A percentile compares a stretch with the other conserved stretches of the same genome.
phyloP scores from a whole-genome alignment of 2,888 invertebrate genomes.

The Baccha elongata region DNA sequence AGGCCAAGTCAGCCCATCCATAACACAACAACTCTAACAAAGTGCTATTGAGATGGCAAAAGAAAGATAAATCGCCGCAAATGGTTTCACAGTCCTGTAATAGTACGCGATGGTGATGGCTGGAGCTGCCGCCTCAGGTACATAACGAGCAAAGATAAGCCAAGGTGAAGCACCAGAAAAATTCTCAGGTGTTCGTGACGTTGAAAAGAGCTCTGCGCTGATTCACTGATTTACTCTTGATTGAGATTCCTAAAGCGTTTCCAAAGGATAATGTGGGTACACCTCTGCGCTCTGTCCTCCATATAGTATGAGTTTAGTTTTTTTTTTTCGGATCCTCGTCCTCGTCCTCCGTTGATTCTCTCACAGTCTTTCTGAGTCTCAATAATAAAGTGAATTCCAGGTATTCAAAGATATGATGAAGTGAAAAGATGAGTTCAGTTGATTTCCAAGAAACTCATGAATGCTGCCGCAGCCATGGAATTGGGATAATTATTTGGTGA shows the following conservation, averaged over 20 bases:
- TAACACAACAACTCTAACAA: slow-evolving; percentile 62
- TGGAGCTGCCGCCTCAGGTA: slow-evolving; percentile 68
- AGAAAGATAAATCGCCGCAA: slow-evolving; percentile 72
- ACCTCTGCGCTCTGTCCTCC: background rate
- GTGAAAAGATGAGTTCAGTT: slow-evolving; percentile 71
- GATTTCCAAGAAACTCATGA: slow-evolving; percentile 70
- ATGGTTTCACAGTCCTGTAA: slow-evolving; percentile 73
- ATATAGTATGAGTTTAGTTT: slow-evolving; percentile 7
- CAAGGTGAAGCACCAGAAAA: slow-evolving; percentile 50
- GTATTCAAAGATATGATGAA: slow-evolving; percentile 72
- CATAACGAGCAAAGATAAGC: slow-evolving; percentile 69
- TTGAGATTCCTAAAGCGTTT: slow-evolving; percentile 71
- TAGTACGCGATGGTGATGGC: slow-evolving; percentile 71
- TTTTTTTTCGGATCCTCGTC: slow-evolving; percentile 21
- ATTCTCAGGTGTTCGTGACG: slow-evolving; percentile 74
- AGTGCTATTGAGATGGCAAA: slow-evolving; percentile 73
- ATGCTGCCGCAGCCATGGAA: slow-evolving; percentile 42
- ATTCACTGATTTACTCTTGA: slow-evolving; percentile 74
- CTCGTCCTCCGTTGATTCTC: background rate
- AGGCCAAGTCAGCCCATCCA: slow-evolving; percentile 56
- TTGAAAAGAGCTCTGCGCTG: slow-evolving; percentile 69
- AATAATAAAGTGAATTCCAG: slow-evolving; percentile 47
- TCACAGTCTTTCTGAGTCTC: background rate
- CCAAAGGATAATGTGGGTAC: slow-evolving; percentile 44
- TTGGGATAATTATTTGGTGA: slow-evolving; percentile 59